Percentiles rank a stretch among this genome's conserved stretches.
Conservation (phyloP, 2,888 invertebrate genomes). For the Caenorhabditis virilis region DNA sequence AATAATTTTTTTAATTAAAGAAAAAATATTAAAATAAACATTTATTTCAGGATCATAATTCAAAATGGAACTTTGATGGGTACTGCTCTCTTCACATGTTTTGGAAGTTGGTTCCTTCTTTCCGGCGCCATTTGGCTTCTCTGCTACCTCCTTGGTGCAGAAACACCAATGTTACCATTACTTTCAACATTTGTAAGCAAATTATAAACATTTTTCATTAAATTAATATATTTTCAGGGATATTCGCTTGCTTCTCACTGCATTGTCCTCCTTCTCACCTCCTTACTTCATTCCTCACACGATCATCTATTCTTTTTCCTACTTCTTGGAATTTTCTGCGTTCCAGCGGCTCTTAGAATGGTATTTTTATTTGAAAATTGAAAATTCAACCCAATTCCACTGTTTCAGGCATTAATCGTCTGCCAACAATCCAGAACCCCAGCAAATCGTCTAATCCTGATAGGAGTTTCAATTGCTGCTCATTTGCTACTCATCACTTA, state of each 20-base stretch:
- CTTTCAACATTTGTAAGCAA: slow-evolving; percentile 70
- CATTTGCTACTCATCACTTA: slow-evolving; percentile 71
- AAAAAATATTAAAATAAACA: not conserved
- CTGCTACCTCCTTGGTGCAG: slow-evolving; percentile 69
- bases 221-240: slow-evolving; percentile 59
- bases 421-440: slow-evolving; percentile 40
- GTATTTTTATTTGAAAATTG: not conserved
- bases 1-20: not conserved
- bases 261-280: slow-evolving; percentile 70
- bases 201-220: not conserved
- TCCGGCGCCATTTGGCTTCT: slow-evolving; percentile 69
- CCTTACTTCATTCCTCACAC: slow-evolving; percentile 70
- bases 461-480: slow-evolving; percentile 63
- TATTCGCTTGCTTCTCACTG: slow-evolving; percentile 72
- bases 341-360: slow-evolving; percentile 58
- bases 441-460: slow-evolving; percentile 35
- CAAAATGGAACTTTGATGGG: slow-evolving; percentile 73
- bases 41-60: slow-evolving; percentile 21
- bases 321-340: slow-evolving; percentile 70
- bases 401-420: slow-evolving; percentile 39
- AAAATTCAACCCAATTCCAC: too few species aligned
- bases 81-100: slow-evolving; percentile 72
- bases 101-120: slow-evolving; percentile 72
- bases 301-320: slow-evolving; percentile 71
- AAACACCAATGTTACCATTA: slow-evolving; percentile 70